Evolutionary conservation across 2,888 invertebrate genomes (phyloP), one percentile per base, ranked within the genome.

Genomic region (Zaprionus obscuricornis): DNA sequence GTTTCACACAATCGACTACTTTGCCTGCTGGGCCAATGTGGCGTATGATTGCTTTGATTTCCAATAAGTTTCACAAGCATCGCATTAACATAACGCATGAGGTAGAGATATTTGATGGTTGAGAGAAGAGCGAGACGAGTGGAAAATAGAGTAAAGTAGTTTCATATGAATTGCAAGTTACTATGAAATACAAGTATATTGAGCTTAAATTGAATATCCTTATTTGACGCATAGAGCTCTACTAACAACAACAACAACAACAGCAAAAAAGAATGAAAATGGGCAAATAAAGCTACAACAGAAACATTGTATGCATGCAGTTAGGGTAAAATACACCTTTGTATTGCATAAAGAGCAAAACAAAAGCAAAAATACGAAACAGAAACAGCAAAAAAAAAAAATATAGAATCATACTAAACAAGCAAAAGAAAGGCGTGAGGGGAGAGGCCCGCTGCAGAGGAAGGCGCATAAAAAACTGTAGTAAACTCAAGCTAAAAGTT

Each of bases 171-270:
- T 45, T 50, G 39, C 37, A 50, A 27, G 33, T 34, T 49, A 31
- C 13, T 47, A 63, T 60, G 49, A 65, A 67, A 63, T 74, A 68
- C 63, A 49, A 43, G 57, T 57, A 70, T 59, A 73, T 64, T 47
- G 70, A 64, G 54, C 51, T 58, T 34, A 64, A 78, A 75, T 79
- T 82, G 78, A 82, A 79, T 82, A 75, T 67, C 70, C 82, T 50
- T 60, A 67, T 73, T 58, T 60, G 70, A 65, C 46, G 70, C 74
- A 69, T 51, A 59, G 24, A 57, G 27, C 37, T 27, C 8, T 46
- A 17, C 51, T n/a, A 43, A 52, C 42, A 63, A 59, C 24, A 52
- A 59, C 29, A 42, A 45, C 16, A 20, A n/a, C 17, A 40, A 27
- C 34, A 27, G 27, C 33, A 10, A 51, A 45, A 18, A 43, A 50